These are phyloP conservation scores for Neosilurus hyrtlii DNA, from an alignment of 2,797 vertebrate genomes.

Conservation along the genomic window DNA sequence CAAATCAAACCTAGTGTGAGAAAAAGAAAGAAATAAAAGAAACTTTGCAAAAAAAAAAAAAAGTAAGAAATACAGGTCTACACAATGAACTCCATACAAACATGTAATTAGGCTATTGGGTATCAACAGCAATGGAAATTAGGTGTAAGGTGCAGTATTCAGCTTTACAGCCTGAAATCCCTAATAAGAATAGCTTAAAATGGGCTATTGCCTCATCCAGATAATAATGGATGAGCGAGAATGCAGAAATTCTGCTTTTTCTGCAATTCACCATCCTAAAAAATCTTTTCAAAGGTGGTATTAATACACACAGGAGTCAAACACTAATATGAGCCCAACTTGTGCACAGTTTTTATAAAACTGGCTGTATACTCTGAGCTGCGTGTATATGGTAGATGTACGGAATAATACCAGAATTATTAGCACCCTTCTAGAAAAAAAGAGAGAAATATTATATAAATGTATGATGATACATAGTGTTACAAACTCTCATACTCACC, in stretches of 20 bases:
- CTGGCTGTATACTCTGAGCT: not conserved
- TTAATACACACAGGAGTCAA: conserved; percentile 27
- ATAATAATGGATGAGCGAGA: conserved; percentile 29
- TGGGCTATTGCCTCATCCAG: conserved; percentile 41
- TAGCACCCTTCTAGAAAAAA: conserved; percentile 6
- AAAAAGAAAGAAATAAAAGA: conserved; percentile 18
- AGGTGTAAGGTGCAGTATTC: conserved; percentile 34
- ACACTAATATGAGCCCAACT: conserved; percentile 15
- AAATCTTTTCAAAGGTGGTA: conserved; percentile 31
- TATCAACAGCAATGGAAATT: conserved; percentile 36
- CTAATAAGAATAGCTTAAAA: conserved; percentile 35
- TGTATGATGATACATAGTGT: not conserved
- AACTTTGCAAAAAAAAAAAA: not conserved
- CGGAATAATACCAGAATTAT: not conserved
- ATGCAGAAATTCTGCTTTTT: conserved; percentile 24
- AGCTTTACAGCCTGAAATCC: conserved; percentile 10
- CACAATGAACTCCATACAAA: conserved; percentile 43
- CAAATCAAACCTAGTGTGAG: conserved; percentile 30
- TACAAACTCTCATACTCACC: not conserved
- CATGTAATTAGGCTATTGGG: conserved; percentile 52
- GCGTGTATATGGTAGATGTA: not conserved
- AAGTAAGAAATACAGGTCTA: conserved; percentile 39
- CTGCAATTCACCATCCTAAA: conserved; percentile 2
- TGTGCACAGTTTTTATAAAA: not conserved
- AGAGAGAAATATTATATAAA: not conserved